phyloP scores from a whole-genome alignment of 2,113 vertebrate species.

The Probosciger aterrimus region DNA sequence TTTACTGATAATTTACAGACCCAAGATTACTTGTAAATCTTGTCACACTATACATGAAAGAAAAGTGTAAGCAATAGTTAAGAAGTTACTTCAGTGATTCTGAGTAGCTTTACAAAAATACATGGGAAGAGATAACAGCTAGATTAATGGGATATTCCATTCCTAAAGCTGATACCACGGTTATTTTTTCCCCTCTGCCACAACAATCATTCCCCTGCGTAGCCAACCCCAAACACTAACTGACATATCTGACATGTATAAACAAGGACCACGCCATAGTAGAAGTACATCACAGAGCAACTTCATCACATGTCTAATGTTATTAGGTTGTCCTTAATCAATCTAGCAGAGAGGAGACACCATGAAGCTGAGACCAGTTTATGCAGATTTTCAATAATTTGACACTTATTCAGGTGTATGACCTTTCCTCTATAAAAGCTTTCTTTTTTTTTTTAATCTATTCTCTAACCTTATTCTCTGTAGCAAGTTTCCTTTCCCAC shows the following conservation, averaged over 20 bases:
- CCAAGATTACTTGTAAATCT: not conserved
- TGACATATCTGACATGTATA: not conserved
- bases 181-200: not conserved
- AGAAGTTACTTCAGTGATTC: not conserved
- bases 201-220: not conserved
- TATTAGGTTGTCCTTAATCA: not conserved
- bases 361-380: not conserved
- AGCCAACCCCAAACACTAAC: not conserved
- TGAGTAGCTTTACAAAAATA: not conserved
- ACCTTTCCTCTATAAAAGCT: not conserved
- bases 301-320: not conserved
- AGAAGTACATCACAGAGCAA: not conserved
- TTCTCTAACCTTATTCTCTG: not conserved
- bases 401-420: not conserved
- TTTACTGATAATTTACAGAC: not conserved
- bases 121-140: not conserved
- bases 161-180: not conserved
- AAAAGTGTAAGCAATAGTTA: not conserved
- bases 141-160: not conserved
- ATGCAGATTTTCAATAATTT: not conserved
- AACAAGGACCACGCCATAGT: not conserved
- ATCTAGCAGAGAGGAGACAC: not conserved
- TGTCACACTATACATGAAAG: not conserved
- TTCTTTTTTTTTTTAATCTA: not conserved
- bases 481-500: not conserved